phyloP scores from a whole-genome alignment of 2,113 vertebrate genomes.

The Hirundichthys speculiger region DNA sequence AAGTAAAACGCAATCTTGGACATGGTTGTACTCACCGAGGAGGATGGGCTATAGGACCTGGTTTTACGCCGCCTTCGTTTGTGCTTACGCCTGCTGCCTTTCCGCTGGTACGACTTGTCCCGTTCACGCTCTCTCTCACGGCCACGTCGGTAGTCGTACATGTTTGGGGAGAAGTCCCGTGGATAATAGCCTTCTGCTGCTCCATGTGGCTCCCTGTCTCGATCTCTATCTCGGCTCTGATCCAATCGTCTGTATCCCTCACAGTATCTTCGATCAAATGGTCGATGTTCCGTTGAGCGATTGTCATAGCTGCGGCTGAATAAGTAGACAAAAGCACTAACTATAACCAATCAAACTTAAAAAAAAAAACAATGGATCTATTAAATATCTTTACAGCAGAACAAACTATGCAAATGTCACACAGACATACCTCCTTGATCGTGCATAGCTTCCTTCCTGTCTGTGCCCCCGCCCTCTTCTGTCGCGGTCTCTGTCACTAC shows the following conservation, averaged over 20 bases:
- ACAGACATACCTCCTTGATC: constrained; percentile 77
- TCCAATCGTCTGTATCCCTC: constrained; percentile 89
- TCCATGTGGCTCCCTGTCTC: constrained; percentile 81
- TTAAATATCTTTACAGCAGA: not conserved
- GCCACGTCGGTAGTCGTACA: constrained; percentile 89
- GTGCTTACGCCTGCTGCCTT: constrained; percentile 97
- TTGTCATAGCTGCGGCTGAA: constrained; percentile 86
- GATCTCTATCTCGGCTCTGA: constrained; percentile 87
- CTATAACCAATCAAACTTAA: not conserved
- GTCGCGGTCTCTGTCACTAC: constrained; percentile 76
- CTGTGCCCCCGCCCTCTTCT: constrained; percentile 69
- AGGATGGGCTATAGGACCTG: constrained; percentile 97
- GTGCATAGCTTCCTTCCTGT: constrained; percentile 73
- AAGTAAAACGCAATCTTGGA: constrained; percentile 60
- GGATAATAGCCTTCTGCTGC: constrained; percentile 86
- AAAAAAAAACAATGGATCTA: not conserved
- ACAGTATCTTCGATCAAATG: constrained; percentile 88
- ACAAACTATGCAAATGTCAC: not conserved
- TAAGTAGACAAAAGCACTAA: constrained; percentile 2
- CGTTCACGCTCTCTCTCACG: constrained; percentile 86
- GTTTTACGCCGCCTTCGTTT: constrained; percentile 94
- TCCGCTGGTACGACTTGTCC: constrained; percentile 83
- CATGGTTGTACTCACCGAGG: constrained; percentile 92
- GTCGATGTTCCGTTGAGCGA: constrained; percentile 86
- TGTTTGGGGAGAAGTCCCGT: constrained; percentile 83